Evolutionary conservation across 2,113 vertebrate genomes (phyloP).

Genomic region (Aix galericulata): DNA sequence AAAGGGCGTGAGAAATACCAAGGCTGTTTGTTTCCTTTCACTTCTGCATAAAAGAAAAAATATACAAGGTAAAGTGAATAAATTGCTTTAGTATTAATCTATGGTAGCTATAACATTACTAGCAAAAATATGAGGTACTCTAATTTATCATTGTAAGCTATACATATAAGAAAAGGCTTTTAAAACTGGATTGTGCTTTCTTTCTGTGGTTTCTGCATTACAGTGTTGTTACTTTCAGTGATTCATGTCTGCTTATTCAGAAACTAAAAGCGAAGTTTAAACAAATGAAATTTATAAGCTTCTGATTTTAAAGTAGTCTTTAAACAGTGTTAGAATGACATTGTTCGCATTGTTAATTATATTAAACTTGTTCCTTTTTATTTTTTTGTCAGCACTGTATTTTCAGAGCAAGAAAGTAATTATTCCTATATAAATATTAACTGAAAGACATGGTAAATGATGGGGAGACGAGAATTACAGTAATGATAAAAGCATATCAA

Average conservation of each 20-base stretch:
- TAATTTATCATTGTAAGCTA: background rate
- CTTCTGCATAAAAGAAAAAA: background rate
- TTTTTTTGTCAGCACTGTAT: background rate
- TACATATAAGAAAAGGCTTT: constrained; percentile 33
- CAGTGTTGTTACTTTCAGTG: background rate
- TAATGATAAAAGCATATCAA: background rate
- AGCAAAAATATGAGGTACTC: background rate
- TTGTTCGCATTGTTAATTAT: background rate
- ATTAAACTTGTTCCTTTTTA: background rate
- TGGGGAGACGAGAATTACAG: background rate
- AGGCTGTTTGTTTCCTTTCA: background rate
- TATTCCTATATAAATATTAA: background rate
- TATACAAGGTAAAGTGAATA: background rate
- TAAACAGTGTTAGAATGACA: background rate
- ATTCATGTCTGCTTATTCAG: constrained; percentile 16
- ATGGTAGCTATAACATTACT: background rate
- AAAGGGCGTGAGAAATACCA: background rate
- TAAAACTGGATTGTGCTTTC: background rate
- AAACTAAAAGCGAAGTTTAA: constrained; percentile 19
- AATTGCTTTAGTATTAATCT: background rate
- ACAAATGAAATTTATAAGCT: background rate
- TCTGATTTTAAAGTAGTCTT: constrained; percentile 14
- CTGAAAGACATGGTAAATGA: background rate
- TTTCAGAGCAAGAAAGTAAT: constrained; percentile 8
- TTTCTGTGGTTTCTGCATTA: background rate